phyloP scores from a whole-genome alignment of 2,888 invertebrate genomes.

The Cantharis rustica region DNA sequence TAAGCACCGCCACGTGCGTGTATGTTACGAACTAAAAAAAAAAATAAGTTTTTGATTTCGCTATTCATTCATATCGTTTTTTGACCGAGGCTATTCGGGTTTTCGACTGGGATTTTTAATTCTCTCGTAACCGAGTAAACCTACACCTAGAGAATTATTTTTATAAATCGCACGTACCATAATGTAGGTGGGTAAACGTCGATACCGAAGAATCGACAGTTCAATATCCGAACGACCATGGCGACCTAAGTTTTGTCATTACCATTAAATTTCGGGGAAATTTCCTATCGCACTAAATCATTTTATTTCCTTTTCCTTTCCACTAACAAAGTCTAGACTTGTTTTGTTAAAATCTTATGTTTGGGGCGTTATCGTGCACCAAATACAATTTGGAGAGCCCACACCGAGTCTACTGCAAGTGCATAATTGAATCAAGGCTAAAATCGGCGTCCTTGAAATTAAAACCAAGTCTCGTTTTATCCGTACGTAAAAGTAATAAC shows the following conservation, averaged over 20 bases:
- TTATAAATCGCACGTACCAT: not conserved
- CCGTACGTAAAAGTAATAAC: not conserved
- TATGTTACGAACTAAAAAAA: no score
- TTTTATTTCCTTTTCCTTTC: conserved; percentile 16
- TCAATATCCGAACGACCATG: not conserved
- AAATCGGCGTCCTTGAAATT: conserved; percentile 27
- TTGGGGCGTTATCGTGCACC: conserved; percentile 8
- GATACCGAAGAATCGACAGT: conserved; percentile 4
- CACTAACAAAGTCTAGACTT: conserved; percentile 13
- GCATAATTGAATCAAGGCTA: conserved; percentile 34
- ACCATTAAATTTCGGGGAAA: conserved; percentile 9
- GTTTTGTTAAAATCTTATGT: conserved; percentile 10
- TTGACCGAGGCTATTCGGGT: not conserved
- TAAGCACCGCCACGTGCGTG: no score
- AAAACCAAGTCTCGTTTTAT: conserved; percentile 30
- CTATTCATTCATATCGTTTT: no score
- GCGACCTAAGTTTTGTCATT: not conserved
- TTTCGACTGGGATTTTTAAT: not conserved
- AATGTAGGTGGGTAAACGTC: not conserved
- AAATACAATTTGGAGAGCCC: conserved; percentile 10
- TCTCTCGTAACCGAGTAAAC: no score
- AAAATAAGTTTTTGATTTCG: no score
- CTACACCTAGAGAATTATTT: not conserved
- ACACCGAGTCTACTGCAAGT: conserved; percentile 25
- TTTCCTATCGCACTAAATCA: not conserved